Percentiles rank a stretch among this genome's conserved stretches.
Conservation (phyloP, 35 echinoderm and acorn worm genomes). For the Hemicentrotus pulcherrimus region DNA sequence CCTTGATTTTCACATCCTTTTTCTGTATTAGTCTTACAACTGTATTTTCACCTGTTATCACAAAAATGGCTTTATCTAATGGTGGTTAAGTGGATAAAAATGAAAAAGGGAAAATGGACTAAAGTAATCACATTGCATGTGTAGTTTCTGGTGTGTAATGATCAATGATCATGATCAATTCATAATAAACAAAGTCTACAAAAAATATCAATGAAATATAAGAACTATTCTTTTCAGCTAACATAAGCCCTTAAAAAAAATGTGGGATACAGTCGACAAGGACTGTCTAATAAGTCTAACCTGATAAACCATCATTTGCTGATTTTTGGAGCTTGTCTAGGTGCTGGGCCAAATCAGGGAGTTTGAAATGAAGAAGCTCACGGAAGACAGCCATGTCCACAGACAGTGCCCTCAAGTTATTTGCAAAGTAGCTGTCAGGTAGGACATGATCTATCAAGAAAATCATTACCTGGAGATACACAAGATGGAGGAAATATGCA, state of each 20-base stretch:
- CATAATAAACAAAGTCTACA: no score
- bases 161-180: neutral
- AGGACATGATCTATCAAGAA: slow-evolving; percentile 99
- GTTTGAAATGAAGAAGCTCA: slow-evolving; percentile 92
- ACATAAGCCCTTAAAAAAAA: no score
- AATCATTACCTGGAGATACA: slow-evolving; percentile 88
- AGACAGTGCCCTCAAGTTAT: slow-evolving; percentile 90
- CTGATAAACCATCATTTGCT: slow-evolving; percentile 82
- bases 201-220: no score
- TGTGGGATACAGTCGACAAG: neutral
- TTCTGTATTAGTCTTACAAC: no score
- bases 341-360: slow-evolving; percentile 89
- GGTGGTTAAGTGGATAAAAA: neutral
- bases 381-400: slow-evolving; percentile 99
- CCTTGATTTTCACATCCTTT: no score
- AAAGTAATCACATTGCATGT: no score
- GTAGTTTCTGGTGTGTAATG: no score
- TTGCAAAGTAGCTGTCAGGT: slow-evolving; percentile 94
- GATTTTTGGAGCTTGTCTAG: slow-evolving; percentile 94
- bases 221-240: no score
- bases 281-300: slow-evolving; percentile 32
- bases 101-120: no score
- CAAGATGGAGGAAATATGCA: no score
- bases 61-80: no score
- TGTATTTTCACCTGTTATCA: no score